Evolutionary conservation across 2,797 vertebrate species (phyloP), one percentile per base, ranked within the genome.

Genomic region (Micromesistius poutassou): DNA sequence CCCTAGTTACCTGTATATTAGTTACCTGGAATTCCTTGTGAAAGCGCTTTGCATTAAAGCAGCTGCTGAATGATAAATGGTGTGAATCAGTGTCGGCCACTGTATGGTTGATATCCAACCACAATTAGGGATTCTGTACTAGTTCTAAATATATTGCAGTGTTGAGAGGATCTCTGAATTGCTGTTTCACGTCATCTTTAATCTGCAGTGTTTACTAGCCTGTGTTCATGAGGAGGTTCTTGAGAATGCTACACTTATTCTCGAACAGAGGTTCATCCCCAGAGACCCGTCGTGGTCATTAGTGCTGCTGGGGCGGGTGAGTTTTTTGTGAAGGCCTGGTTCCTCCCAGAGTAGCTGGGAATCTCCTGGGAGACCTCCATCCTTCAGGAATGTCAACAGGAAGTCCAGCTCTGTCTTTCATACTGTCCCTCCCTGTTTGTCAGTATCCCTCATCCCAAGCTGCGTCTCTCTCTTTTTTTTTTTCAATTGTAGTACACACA

Each of bases 401-500:
- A 62, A 62, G 55, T 62, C 25, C 22, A 62, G 22, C 22, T 74
- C 5, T 10, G 25, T 22, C 30, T 10, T 42, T 72, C 6, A 42
- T 72, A 77, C 40, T 22, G 16, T 30, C 22, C 28, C 62, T 38
- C 22, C 28, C 62, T 38, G n/a, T 74, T n/a, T 71, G 50, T 77
- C 71, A 77, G 14, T 79, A 40, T 40, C 1, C 73, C 4, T 77
- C 72, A 71, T 7, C 19, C 30, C 31, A 14, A 38, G 36, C 40
- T 42, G 40, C 7, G 33, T 35, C 33, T 42, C 40, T 55, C 46
- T 55, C 6, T 0, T 25, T n/a, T 62, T n/a, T 62, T 22, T 62
- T 62, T 5, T 4, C 55, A 25, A 62, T 62, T 1, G 6, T 25
- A 62, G 19, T 62, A 22, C 79, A 78, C 13, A 74, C 82, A 33